Percentiles rank a stretch among this genome's conserved stretches.
phyloP scores from a whole-genome alignment of 2,113 vertebrate genomes.

The Dasyprocta punctata region DNA sequence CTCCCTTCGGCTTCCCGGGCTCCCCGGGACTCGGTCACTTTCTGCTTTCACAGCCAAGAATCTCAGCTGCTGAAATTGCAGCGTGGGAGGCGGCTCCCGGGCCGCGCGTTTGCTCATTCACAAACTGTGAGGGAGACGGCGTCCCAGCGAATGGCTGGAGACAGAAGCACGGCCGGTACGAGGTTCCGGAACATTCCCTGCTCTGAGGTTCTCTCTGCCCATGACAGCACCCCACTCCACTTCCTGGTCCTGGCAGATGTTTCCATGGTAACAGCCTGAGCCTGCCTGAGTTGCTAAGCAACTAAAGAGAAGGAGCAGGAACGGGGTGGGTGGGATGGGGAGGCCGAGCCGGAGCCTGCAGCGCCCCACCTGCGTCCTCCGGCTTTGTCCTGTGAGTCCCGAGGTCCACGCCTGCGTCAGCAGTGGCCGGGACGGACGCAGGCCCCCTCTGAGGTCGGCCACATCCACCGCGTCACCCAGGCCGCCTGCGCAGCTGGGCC shows the following conservation, averaged over 20 bases:
- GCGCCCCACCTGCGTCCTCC: neutral
- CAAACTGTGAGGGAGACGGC: neutral
- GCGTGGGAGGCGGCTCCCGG: neutral
- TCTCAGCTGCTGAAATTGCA: neutral
- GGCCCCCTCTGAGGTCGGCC: neutral
- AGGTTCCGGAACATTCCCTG: neutral
- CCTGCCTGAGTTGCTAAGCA: slow-evolving; percentile 60
- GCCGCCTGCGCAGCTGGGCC: neutral
- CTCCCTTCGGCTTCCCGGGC: too few relatives aligned
- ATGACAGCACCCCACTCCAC: neutral
- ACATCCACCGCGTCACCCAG: rapidly evolving
- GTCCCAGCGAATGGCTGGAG: neutral
- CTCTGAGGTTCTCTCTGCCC: neutral
- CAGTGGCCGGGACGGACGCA: neutral
- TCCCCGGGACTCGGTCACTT: neutral
- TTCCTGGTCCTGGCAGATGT: neutral
- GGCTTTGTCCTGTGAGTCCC: neutral
- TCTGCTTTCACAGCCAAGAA: neutral
- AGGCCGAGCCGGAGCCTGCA: neutral
- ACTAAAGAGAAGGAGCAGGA: neutral
- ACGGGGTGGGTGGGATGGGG: neutral
- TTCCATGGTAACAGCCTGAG: slow-evolving; percentile 44
- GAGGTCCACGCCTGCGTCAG: neutral
- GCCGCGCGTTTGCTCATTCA: neutral
- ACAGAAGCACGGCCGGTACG: rapidly evolving